phyloP scores from a whole-genome alignment of 64 coral and sea anemone species.

The Catalaphyllia jardinei region DNA sequence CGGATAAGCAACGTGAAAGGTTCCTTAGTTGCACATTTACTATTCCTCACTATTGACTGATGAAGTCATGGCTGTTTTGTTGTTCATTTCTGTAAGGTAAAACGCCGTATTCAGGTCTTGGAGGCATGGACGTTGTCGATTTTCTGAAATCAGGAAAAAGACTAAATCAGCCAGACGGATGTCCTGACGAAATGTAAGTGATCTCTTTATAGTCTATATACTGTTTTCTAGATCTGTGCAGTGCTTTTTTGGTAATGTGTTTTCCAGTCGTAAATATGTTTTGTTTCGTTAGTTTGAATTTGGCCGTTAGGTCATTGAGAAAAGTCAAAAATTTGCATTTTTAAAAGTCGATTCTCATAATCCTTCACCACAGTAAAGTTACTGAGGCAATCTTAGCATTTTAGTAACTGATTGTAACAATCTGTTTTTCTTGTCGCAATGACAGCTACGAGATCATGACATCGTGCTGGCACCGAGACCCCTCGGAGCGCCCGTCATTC shows the following conservation, averaged over 20 bases:
- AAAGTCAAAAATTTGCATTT: no score
- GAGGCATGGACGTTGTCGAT: not conserved
- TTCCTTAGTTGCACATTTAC: not conserved
- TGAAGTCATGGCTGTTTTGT: no score
- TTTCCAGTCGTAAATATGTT: no score
- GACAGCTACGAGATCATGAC: not conserved
- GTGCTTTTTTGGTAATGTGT: no score
- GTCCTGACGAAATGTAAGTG: not conserved
- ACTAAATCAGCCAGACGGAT: not conserved
- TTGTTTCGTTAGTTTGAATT: no score
- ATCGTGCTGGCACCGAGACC: not conserved
- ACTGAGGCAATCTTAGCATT: not conserved
- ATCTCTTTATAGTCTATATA: no score
- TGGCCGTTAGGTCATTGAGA: no score
- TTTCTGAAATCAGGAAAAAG: not conserved
- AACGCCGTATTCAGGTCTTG: conserved; percentile 3
- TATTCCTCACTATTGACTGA: no score
- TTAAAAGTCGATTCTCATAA: not conserved
- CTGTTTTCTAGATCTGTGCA: no score
- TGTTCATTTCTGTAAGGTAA: not conserved
- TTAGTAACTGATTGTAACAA: not conserved
- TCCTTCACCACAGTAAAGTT: not conserved
- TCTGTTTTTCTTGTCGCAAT: not conserved
- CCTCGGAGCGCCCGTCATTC: not conserved
- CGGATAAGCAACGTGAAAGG: not conserved